These are phyloP conservation scores for Luidia sarsii DNA, from an alignment of 53 echinoderm and acorn worm species.

Conservation along the genomic window DNA sequence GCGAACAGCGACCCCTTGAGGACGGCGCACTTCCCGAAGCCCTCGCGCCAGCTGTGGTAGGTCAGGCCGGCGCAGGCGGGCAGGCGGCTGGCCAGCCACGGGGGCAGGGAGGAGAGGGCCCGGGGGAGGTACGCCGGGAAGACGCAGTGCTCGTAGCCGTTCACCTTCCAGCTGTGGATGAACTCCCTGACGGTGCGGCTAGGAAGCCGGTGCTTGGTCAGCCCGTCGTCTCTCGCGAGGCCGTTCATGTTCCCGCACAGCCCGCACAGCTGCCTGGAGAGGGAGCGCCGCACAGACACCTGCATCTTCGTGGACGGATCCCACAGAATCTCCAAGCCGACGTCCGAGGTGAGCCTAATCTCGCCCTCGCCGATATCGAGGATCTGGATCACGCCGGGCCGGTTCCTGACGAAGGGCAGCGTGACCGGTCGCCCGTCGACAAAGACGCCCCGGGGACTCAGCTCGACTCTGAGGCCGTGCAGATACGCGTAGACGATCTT, in stretches of 20 bases:
- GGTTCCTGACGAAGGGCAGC: conserved; percentile 41
- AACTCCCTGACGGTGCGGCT: conserved; percentile 59
- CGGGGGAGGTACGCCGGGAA: not conserved
- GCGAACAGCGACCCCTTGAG: conserved; percentile 19
- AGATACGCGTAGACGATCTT: conserved; percentile 21
- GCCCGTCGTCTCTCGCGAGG: conserved; percentile 56
- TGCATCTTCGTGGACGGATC: conserved; percentile 8
- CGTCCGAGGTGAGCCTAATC: conserved; percentile 31
- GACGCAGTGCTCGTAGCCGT: conserved; percentile 65
- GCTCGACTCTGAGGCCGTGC: conserved; percentile 53
- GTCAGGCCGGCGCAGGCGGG: conserved; percentile 33
- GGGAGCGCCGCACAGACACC: conserved; percentile 31
- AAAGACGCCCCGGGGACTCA: conserved; percentile 7
- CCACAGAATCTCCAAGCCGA: conserved; percentile 61
- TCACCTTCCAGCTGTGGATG: conserved; percentile 81
- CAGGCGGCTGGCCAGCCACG: not conserved
- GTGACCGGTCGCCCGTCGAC: conserved; percentile 48
- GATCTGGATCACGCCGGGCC: conserved; percentile 43
- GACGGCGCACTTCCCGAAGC: conserved; percentile 46
- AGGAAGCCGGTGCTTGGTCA: conserved; percentile 69
- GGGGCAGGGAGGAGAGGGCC: conserved; percentile 10
- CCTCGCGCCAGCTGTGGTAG: conserved; percentile 45
- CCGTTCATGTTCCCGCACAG: conserved; percentile 81
- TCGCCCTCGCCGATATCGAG: not conserved
- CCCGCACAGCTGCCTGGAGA: conserved; percentile 43